Evolutionary conservation across 2,113 vertebrate species (phyloP).

Genomic region (Seriola dumerili): DNA sequence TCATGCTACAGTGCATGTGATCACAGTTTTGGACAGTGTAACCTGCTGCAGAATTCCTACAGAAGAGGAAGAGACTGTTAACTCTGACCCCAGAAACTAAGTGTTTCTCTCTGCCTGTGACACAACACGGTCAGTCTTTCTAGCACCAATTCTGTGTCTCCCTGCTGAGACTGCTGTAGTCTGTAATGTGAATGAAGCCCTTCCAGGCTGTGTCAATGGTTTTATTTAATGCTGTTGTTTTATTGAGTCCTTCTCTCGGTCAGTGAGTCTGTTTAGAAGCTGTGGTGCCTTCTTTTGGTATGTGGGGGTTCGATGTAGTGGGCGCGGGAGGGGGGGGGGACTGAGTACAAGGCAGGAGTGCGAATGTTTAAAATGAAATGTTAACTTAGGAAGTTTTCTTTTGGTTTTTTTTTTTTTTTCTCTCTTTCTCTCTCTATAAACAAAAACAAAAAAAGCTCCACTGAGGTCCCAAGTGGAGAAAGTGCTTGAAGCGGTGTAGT

Average conservation of each 20-base stretch:
- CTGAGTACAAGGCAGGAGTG: conserved; percentile 68
- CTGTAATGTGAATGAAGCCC: conserved; percentile 77
- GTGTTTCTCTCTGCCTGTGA: conserved; percentile 59
- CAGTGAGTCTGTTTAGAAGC: conserved; percentile 83
- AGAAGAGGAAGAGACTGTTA: conserved; percentile 63
- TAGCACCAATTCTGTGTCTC: conserved; percentile 69
- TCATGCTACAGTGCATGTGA: conserved; percentile 68
- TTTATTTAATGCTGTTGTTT: conserved; percentile 79
- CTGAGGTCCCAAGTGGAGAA: conserved; percentile 47
- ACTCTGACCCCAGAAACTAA: conserved; percentile 52
- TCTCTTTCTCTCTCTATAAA: conserved; percentile 26
- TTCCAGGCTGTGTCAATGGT: conserved; percentile 60
- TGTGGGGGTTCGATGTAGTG: conserved; percentile 77
- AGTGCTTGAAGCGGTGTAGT: conserved; percentile 67
- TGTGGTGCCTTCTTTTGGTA: conserved; percentile 89
- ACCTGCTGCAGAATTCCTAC: conserved; percentile 32
- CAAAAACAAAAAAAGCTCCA: conserved; percentile 45
- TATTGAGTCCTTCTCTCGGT: conserved; percentile 69
- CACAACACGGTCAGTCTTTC: conserved; percentile 58
- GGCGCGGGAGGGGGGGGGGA: conserved; percentile 34
- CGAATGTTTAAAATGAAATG: conserved; percentile 82
- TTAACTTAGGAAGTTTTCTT: conserved; percentile 66
- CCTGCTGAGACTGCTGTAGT: conserved; percentile 68
- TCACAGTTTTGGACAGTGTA: conserved; percentile 36
- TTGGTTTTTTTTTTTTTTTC: neutral